Percentiles rank a stretch among this genome's conserved stretches.
Conservation (phyloP, 1,140 invertebrate species). For the Meloidogyne floridensis region DNA sequence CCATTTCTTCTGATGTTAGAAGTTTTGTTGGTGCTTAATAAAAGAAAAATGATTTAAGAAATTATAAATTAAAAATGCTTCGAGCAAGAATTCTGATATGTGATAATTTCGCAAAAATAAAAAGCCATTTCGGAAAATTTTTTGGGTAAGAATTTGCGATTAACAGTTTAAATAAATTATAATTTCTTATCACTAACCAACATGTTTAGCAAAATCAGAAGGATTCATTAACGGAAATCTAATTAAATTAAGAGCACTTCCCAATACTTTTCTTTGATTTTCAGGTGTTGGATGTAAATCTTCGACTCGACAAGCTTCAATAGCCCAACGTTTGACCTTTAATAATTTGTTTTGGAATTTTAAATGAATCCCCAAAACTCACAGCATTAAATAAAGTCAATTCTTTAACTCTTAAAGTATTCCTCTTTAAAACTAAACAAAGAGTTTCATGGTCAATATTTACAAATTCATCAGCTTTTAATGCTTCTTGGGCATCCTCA, state of each 20-base stretch:
- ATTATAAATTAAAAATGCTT: not conserved
- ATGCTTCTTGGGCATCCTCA: conserved; percentile 79
- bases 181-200: conserved; percentile 69
- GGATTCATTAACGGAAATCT: conserved; percentile 84
- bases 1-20: conserved; percentile 76
- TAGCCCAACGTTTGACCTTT: conserved; percentile 74
- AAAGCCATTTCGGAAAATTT: no score
- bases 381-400: conserved; percentile 78
- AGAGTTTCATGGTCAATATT: conserved; percentile 84
- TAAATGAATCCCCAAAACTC: conserved; percentile 10
- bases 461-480: conserved; percentile 80
- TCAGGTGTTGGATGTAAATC: conserved; percentile 74
- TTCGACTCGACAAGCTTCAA: conserved; percentile 76
- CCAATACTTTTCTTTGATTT: conserved; percentile 76
- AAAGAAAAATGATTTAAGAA: not conserved
- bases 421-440: conserved; percentile 78
- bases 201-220: conserved; percentile 81
- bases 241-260: conserved; percentile 74
- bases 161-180: no score
- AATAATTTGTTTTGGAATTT: conserved; percentile 13
- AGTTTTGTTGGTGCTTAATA: conserved; percentile 69
- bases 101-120: no score
- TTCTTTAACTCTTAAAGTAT: conserved; percentile 80
- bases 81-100: no score
- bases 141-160: no score